Conservation (phyloP, 2,113 vertebrate species). For the Carassius gibelio region DNA sequence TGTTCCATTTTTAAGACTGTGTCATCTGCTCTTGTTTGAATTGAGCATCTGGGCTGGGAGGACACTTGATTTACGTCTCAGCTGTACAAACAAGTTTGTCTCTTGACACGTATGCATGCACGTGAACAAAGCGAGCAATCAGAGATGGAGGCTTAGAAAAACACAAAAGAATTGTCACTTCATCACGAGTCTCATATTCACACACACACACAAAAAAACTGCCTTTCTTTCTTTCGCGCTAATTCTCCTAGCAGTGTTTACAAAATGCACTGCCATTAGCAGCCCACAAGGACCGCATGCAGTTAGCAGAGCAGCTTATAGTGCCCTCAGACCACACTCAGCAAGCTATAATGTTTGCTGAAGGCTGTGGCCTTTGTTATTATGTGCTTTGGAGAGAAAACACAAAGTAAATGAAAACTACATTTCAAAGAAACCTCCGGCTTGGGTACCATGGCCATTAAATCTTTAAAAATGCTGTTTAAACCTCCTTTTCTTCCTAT, state of each 20-base stretch:
- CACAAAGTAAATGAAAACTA: conserved; percentile 44
- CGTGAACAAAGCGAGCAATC: conserved; percentile 36
- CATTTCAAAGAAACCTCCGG: not conserved
- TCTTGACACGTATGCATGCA: not conserved
- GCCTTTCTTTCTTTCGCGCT: not conserved
- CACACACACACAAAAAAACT: not conserved
- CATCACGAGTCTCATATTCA: conserved; percentile 2
- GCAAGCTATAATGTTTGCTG: conserved; percentile 37
- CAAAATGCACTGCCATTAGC: conserved; percentile 34
- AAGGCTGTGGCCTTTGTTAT: conserved; percentile 19
- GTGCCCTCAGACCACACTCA: not conserved
- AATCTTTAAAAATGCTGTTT: not conserved
- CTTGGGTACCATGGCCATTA: conserved; percentile 14
- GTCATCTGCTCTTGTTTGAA: conserved; percentile 42
- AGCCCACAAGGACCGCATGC: conserved; percentile 14
- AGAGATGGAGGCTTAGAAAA: conserved; percentile 25
- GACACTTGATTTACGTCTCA: conserved; percentile 38
- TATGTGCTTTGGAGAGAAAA: conserved; percentile 33
- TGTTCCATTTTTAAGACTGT: not conserved
- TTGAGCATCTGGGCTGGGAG: conserved; percentile 35
- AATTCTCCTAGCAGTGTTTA: not conserved
- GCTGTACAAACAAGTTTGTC: conserved; percentile 29
- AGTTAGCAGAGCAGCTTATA: conserved; percentile 4
- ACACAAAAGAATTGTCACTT: not conserved
- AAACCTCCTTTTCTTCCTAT: not conserved